phyloP scores from a whole-genome alignment of 2,888 invertebrate genomes.

The Agonopterix heracliana region DNA sequence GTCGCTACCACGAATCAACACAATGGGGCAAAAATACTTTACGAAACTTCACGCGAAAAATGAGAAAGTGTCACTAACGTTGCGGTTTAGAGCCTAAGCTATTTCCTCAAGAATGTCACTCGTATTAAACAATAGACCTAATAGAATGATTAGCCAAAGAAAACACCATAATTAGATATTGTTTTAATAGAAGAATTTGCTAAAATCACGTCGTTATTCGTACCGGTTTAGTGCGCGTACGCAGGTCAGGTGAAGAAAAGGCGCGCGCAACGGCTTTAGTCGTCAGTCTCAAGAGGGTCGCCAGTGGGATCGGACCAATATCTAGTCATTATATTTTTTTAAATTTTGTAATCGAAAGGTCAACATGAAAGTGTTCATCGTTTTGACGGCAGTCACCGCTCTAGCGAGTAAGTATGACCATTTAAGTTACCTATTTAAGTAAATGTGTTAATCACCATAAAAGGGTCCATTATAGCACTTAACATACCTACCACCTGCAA shows the following conservation, averaged over 20 bases:
- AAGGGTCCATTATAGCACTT: too few relatives aligned
- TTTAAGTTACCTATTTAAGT: too few relatives aligned
- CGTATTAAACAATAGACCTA: slow-evolving; percentile 17
- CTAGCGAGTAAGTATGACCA: slow-evolving; percentile 60
- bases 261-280: slow-evolving; percentile 55
- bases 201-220: slow-evolving; percentile 53
- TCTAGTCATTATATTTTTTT: slow-evolving; percentile 64
- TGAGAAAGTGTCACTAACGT: slow-evolving; percentile 1
- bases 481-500: too few relatives aligned
- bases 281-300: slow-evolving; percentile 69
- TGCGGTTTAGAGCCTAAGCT: neutral
- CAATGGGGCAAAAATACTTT: too few relatives aligned
- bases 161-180: slow-evolving; percentile 42
- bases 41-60: neutral
- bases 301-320: slow-evolving; percentile 60
- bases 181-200: slow-evolving; percentile 56
- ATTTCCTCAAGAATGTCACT: neutral
- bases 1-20: too few relatives aligned
- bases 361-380: slow-evolving; percentile 74
- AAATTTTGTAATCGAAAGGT: slow-evolving; percentile 50
- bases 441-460: too few relatives aligned
- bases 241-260: slow-evolving; percentile 65
- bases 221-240: slow-evolving; percentile 63
- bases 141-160: slow-evolving; percentile 24
- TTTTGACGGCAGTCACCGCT: slow-evolving; percentile 60